Base-by-base conservation (phyloP, 2,888 invertebrate species). In the Erpobdella octoculata region DNA sequence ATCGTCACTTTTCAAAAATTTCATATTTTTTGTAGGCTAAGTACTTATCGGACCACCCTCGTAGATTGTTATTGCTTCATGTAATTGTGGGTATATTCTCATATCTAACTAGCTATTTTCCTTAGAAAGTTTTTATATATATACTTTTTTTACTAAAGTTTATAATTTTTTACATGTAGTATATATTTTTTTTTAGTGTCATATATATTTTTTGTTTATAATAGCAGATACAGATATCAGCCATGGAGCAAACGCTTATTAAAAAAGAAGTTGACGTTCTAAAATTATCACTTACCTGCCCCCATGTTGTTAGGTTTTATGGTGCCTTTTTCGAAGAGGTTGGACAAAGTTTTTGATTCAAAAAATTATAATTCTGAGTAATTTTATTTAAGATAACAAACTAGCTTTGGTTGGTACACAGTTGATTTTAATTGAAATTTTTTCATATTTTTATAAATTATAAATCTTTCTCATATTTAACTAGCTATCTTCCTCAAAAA, bases 181-280 rank as follows among this genome's bases (percentile, higher is more conserved):
- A 41, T 66, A 21, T 25, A 31, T 66, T n/a, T 0, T 12, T 21
- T 12, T 66, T 18, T 37, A 41, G 31, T 25, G 35, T 64, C 35
- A 31, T 21, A 41, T 31, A 37, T 66, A 38, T 28, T 66, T 4
- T 25, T 25, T 21, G 15, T 25, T 37, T 25, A 9, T 5, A 25
- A n/a, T 41, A 66, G 15, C 31, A 36, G 21, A 41, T 41, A 31
- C 37, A 38, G 65, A 36, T 38, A n/a, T 37, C n/a, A 25, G 65
- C 35, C 18, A 35, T 33, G 15, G n/a, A 38, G 8, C n/a, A 15
- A 21, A 28, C 8, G 82, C 87, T 94, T 73, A 86, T 97, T 73
- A 85, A 97, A 72, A 96, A 95, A 91, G 98, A 98, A 82, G 85
- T 98, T 78, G 95, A 97, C 83, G 92, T 97, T 76, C 93, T 93